Evolutionary conservation across 2,797 vertebrate species (phyloP), one percentile per base, ranked within the genome.

Genomic region (Xenentodon cancila): DNA sequence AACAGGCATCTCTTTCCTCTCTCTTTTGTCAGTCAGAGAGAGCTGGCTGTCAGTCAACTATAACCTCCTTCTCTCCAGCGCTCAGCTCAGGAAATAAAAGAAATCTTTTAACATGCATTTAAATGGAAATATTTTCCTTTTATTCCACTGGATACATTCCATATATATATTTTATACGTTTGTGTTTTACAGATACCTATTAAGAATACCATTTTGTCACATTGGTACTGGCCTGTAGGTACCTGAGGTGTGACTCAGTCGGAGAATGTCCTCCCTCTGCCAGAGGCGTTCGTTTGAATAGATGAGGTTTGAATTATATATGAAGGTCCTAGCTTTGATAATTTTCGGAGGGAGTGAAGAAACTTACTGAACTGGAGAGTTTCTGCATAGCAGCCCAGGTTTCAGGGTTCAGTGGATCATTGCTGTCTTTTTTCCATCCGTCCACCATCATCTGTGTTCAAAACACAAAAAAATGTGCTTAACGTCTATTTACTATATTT

Each of bases 11-110:
- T 76, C 88, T 92, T 76, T 91, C 47, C 78, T 85, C 81, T 84
- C 82, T 59, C 83, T 88, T 91, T 90, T 92, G 88, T 92, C 89
- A 92, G 90, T 90, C 89, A 93, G 84, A 90, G 78, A 80, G 78
- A 81, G 84, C 84, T 88, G 86, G 80, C 89, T 90, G 90, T 92
- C 91, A 92, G 86, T 92, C 92, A 92, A 80, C 74, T 80, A 65
- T 62, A 87, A 75, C 79, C 74, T 21, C 70, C 64, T 73, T 74
- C 60, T 72, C 64, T 27, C 46, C 48, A 76, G 71, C 63, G 54
- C 71, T 63, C 60, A 50, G 42, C 75, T 58, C 58, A 65, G 42
- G 52, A 7, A 74, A 13, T 11, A 12, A 37, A 13, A 25, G 79
- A 74, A 19, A 48, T 1, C 7, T 53, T 48, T 43, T 27, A 34